phyloP scores from a whole-genome alignment of 1,140 invertebrate genomes.

The Drosophila teissieri region DNA sequence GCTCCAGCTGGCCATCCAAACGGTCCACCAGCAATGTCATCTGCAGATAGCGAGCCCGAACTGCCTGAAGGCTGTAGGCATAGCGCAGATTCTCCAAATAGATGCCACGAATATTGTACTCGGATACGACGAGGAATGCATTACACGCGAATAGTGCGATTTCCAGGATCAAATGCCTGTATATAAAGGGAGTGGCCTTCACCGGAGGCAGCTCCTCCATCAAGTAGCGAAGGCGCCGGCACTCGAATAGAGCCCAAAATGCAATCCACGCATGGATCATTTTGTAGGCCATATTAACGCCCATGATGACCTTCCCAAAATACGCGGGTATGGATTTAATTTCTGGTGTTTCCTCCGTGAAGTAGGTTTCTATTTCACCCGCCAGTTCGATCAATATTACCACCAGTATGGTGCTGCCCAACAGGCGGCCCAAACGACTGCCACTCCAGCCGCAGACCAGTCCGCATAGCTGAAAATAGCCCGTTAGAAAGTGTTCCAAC shows the following conservation, averaged over 20 bases:
- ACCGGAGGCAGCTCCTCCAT: slow-evolving; percentile 31
- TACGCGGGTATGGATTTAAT: neutral
- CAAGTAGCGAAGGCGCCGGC: slow-evolving; percentile 31
- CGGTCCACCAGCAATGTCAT: slow-evolving; percentile 51
- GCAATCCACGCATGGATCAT: slow-evolving; percentile 38
- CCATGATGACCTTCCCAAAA: slow-evolving; percentile 31
- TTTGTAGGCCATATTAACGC: slow-evolving; percentile 46
- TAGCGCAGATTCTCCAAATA: slow-evolving; percentile 21
- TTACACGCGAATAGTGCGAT: neutral
- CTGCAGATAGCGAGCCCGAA: slow-evolving; percentile 60
- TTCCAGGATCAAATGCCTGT: slow-evolving; percentile 24
- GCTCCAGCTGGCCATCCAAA: slow-evolving; percentile 38
- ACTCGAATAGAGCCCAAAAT: slow-evolving; percentile 11
- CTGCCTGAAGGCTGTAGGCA: slow-evolving; percentile 44
- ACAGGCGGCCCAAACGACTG: slow-evolving; percentile 9
- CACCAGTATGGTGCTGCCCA: slow-evolving; percentile 34
- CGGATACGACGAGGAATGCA: neutral
- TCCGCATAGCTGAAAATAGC: slow-evolving; percentile 52
- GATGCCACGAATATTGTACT: neutral
- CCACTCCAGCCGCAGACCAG: slow-evolving; percentile 41
- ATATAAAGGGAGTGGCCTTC: neutral
- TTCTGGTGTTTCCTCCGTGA: neutral
- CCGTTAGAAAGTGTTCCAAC: slow-evolving; percentile 31
- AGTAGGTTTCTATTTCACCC: slow-evolving; percentile 19
- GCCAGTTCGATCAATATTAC: slow-evolving; percentile 25